Conservation (phyloP, 2,888 invertebrate genomes). For the Caenorhabditis becei region DNA sequence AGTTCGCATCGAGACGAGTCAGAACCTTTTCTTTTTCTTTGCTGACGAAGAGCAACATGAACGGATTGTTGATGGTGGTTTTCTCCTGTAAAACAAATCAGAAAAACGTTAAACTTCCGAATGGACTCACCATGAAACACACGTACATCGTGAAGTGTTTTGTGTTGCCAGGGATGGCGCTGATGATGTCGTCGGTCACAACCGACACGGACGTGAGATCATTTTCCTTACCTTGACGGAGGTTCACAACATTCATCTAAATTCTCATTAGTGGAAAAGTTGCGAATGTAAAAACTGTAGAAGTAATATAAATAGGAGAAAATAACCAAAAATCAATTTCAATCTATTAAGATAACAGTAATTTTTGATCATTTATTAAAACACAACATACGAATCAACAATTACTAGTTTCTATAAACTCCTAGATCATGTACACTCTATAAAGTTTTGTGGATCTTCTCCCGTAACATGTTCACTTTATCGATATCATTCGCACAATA, state of each 20-base stretch:
- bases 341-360: no score
- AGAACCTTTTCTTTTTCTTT: background rate
- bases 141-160: background rate
- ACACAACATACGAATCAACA: conserved; percentile 12
- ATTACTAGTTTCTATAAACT: background rate
- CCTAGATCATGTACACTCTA: background rate
- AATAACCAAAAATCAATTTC: background rate
- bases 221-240: background rate
- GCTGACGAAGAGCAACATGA: conserved; percentile 8
- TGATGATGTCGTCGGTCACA: conserved; percentile 7
- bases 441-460: conserved; percentile 50
- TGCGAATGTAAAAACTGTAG: background rate
- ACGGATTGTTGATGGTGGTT: conserved; percentile 2
- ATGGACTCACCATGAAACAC: background rate
- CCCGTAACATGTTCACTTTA: conserved; percentile 49
- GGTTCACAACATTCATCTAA: conserved; percentile 30
- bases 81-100: background rate
- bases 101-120: background rate
- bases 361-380: no score
- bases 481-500: conserved; percentile 45
- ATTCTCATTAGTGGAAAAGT: no score
- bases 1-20: background rate
- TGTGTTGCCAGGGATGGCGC: no score
- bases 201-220: background rate
- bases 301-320: background rate